These are phyloP conservation scores for Plodia interpunctella DNA, from an alignment of 1,140 invertebrate species.

Conservation along the genomic window DNA sequence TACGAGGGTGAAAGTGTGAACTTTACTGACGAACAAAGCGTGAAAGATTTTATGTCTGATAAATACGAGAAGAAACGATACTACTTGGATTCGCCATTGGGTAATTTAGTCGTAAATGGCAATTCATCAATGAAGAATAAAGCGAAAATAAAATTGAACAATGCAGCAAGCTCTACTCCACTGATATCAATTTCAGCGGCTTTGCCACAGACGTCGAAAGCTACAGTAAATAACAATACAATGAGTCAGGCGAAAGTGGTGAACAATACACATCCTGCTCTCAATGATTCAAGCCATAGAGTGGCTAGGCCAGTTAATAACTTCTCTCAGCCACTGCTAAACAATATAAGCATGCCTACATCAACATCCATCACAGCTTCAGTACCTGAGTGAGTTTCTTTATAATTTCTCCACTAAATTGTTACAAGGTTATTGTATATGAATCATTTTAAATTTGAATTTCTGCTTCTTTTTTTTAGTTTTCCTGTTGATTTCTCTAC, in stretches of 20 bases:
- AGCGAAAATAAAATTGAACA: constrained; percentile 45
- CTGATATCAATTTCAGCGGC: constrained; percentile 54
- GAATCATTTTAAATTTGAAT: neutral
- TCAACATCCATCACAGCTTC: constrained; percentile 15
- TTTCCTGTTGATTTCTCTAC: constrained; percentile 76
- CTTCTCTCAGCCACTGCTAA: constrained; percentile 35
- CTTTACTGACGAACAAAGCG: constrained; percentile 85
- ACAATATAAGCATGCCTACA: constrained; percentile 23
- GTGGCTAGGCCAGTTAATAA: constrained; percentile 54
- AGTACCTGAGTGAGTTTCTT: constrained; percentile 62
- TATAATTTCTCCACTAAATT: neutral
- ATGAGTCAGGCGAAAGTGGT: constrained; percentile 49
- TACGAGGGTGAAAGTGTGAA: constrained; percentile 85
- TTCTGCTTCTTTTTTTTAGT: constrained; percentile 53
- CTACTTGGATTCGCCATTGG: constrained; percentile 55
- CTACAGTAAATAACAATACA: constrained; percentile 40
- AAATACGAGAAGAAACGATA: constrained; percentile 95
- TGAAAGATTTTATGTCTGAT: constrained; percentile 93
- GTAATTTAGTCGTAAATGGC: constrained; percentile 49
- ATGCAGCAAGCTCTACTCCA: constrained; percentile 35
- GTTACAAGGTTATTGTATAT: no score
- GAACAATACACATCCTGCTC: constrained; percentile 36
- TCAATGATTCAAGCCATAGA: constrained; percentile 47
- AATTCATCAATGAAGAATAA: constrained; percentile 50
- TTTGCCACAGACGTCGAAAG: constrained; percentile 41